These are phyloP conservation scores for Chloroceryle inda DNA, from an alignment of 2,797 vertebrate genomes.

Conservation along the genomic window DNA sequence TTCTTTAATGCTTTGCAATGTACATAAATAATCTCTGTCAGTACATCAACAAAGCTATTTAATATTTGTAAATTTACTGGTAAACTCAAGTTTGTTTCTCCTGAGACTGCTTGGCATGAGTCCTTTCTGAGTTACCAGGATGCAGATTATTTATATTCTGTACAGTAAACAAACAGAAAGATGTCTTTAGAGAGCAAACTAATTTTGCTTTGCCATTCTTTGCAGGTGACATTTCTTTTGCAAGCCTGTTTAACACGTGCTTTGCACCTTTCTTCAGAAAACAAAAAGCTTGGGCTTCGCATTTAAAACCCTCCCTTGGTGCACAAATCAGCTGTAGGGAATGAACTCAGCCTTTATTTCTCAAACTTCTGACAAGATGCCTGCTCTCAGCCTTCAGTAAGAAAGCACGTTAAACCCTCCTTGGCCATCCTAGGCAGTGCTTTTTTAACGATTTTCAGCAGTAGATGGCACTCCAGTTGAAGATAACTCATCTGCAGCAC, in stretches of 20 bases:
- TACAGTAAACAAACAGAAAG: not conserved
- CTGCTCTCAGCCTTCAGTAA: not conserved
- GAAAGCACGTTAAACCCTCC: fast-evolving
- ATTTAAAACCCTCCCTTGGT: not conserved
- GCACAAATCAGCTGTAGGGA: not conserved
- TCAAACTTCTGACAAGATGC: not conserved
- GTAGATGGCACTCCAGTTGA: conserved; percentile 14
- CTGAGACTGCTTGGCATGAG: not conserved
- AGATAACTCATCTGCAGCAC: fast-evolving
- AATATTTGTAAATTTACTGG: not conserved
- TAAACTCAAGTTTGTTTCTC: not conserved
- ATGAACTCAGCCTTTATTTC: not conserved
- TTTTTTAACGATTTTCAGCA: not conserved
- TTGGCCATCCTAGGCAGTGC: not conserved
- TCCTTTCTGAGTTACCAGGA: not conserved
- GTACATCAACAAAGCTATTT: not conserved
- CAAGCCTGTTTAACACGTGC: not conserved
- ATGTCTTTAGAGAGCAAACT: not conserved
- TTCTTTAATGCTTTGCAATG: not conserved
- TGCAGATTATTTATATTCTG: not conserved
- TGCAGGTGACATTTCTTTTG: not conserved
- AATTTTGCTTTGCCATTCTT: not conserved
- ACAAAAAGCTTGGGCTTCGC: not conserved
- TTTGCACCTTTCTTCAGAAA: not conserved
- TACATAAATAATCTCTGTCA: not conserved